Evolutionary conservation across 1,140 invertebrate genomes (phyloP).

Genomic region (Cotesia glomerata): DNA sequence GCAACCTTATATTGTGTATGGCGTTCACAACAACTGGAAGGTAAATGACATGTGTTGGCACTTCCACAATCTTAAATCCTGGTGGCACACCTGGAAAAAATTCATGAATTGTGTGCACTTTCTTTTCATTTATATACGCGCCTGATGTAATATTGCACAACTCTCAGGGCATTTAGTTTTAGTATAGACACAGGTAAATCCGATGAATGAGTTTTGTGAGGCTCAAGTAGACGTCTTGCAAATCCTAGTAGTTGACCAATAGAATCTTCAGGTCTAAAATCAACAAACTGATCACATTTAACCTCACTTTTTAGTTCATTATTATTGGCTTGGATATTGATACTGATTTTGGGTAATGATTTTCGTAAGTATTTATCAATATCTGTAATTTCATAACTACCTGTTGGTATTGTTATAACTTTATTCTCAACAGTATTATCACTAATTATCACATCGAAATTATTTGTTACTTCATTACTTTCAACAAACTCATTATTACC

Average conservation of each 20-base stretch:
- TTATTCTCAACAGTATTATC: conserved; percentile 41
- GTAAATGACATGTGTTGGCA: background rate
- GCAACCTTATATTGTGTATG: background rate
- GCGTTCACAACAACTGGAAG: no score
- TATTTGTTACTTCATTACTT: no score
- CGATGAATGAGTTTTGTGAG: no score
- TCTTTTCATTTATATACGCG: background rate
- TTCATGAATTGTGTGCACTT: background rate
- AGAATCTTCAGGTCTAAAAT: no score
- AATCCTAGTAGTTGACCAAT: no score
- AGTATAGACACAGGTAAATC: no score
- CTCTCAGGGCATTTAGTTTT: background rate
- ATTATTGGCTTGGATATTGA: background rate
- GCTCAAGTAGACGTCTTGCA: no score
- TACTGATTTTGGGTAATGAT: background rate
- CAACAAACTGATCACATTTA: no score
- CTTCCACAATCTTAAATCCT: background rate
- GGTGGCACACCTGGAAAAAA: background rate
- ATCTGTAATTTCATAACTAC: conserved; percentile 49
- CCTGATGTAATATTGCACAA: background rate
- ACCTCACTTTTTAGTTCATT: background rate
- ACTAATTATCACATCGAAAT: no score
- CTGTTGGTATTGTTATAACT: conserved; percentile 42
- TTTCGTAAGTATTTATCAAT: conserved; percentile 36
- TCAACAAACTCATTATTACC: no score